Percentiles rank a stretch among this genome's conserved stretches.
phyloP scores from a whole-genome alignment of 2,888 invertebrate genomes.

The Cactoblastis cactorum region DNA sequence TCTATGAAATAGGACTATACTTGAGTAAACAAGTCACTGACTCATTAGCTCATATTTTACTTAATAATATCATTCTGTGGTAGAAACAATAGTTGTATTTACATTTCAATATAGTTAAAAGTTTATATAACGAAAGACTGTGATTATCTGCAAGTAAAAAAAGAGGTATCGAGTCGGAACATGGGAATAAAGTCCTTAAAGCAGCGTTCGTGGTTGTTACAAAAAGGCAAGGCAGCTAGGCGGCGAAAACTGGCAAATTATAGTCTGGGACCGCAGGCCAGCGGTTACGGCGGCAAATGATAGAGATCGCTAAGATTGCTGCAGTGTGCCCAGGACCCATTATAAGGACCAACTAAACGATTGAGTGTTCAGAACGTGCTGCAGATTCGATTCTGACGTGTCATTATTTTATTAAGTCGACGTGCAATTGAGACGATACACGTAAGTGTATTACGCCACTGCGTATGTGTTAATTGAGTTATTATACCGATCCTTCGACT shows the following conservation, averaged over 20 bases:
- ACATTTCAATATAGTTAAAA: slow-evolving; percentile 39
- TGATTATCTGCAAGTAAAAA: slow-evolving; percentile 44
- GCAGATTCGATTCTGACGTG: slow-evolving; percentile 10
- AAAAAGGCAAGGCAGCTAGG: slow-evolving; percentile 70
- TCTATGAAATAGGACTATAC: slow-evolving; percentile 56
- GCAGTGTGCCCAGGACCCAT: slow-evolving; percentile 51
- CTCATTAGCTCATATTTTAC: slow-evolving; percentile 49
- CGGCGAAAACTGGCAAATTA: slow-evolving; percentile 74
- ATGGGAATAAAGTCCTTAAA: slow-evolving; percentile 64
- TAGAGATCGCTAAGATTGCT: slow-evolving; percentile 57
- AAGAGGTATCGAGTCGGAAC: slow-evolving; percentile 38
- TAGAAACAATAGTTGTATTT: slow-evolving; percentile 32
- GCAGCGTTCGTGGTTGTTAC: slow-evolving; percentile 47
- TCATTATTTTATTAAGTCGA: slow-evolving; percentile 4
- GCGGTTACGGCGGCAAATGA: slow-evolving; percentile 44
- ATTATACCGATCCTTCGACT: slow-evolving; percentile 2
- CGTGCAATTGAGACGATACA: slow-evolving; percentile 15
- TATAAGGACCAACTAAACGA: slow-evolving; percentile 42
- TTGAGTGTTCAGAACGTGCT: slow-evolving; percentile 18
- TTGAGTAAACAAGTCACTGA: slow-evolving; percentile 57
- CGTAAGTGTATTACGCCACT: slow-evolving; percentile 3
- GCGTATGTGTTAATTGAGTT: slow-evolving; percentile 2
- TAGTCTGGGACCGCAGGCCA: slow-evolving; percentile 57
- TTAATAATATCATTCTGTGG: slow-evolving; percentile 34
- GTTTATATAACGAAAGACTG: slow-evolving; percentile 44